Evolutionary conservation across 2,797 vertebrate species (phyloP).

Genomic region (Agapornis canus): DNA sequence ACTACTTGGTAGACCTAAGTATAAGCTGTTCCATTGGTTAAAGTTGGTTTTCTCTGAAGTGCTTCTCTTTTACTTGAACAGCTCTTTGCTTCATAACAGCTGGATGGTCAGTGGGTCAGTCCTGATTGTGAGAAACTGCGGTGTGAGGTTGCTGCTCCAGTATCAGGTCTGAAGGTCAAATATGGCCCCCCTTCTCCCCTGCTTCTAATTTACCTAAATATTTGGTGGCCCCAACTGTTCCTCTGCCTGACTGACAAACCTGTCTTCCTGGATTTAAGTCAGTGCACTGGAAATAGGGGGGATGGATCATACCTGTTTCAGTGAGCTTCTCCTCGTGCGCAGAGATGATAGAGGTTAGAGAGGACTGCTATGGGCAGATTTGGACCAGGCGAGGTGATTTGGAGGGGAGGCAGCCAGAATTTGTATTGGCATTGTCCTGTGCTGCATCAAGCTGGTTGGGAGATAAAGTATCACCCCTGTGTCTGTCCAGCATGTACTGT

Average conservation of each 20-base stretch:
- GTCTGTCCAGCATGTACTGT: fast-evolving
- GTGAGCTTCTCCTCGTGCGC: neutral
- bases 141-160: neutral
- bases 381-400: neutral
- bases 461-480: neutral
- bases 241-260: neutral
- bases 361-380: neutral
- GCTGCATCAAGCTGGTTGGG: neutral
- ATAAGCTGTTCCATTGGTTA: neutral
- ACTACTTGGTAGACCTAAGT: neutral
- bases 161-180: neutral
- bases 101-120: neutral
- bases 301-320: neutral
- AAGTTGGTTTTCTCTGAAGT: neutral
- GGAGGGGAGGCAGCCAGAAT: neutral
- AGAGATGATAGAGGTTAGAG: neutral
- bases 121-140: neutral
- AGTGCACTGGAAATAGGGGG: neutral
- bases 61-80: neutral
- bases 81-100: neutral
- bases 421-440: neutral
- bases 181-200: neutral
- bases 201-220: neutral
- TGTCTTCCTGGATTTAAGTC: neutral
- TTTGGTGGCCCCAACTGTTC: neutral